Evolutionary conservation across 1,140 invertebrate species (phyloP).

Genomic region (Lordiphosa stackelbergi): DNA sequence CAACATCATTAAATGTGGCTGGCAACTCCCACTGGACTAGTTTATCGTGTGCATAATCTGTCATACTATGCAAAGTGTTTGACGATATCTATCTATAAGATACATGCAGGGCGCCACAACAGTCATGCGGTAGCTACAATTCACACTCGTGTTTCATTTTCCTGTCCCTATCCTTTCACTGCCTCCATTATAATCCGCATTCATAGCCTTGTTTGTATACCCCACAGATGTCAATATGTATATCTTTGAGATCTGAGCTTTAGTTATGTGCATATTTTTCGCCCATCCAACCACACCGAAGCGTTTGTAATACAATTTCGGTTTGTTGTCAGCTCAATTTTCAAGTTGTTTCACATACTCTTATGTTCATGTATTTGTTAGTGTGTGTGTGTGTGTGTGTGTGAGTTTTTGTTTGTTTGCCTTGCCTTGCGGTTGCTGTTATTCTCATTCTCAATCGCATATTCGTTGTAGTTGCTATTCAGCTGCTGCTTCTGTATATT

Average conservation of each 20-base stretch:
- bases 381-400: constrained; percentile 13
- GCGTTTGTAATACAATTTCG: constrained; percentile 68
- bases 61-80: constrained; percentile 39
- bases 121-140: constrained; percentile 23
- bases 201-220: constrained; percentile 38
- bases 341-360: constrained; percentile 57
- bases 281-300: constrained; percentile 8
- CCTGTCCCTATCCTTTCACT: constrained; percentile 16
- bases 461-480: constrained; percentile 15
- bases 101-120: background rate
- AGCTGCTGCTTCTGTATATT: constrained; percentile 38
- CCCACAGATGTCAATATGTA: constrained; percentile 13
- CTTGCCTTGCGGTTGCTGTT: constrained; percentile 50
- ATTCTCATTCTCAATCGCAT: constrained; percentile 19
- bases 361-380: too few relatives aligned
- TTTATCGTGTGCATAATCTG: constrained; percentile 54
- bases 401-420: constrained; percentile 48
- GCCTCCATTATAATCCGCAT: constrained; percentile 54
- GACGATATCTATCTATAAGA: constrained; percentile 20
- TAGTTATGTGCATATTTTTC: constrained; percentile 70
- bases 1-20: constrained; percentile 19
- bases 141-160: constrained; percentile 12
- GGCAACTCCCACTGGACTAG: background rate
- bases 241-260: constrained; percentile 43
- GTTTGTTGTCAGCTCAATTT: constrained; percentile 73